phyloP scores from a whole-genome alignment of 2,797 vertebrate species.

The Kryptolebias ocellatus region DNA sequence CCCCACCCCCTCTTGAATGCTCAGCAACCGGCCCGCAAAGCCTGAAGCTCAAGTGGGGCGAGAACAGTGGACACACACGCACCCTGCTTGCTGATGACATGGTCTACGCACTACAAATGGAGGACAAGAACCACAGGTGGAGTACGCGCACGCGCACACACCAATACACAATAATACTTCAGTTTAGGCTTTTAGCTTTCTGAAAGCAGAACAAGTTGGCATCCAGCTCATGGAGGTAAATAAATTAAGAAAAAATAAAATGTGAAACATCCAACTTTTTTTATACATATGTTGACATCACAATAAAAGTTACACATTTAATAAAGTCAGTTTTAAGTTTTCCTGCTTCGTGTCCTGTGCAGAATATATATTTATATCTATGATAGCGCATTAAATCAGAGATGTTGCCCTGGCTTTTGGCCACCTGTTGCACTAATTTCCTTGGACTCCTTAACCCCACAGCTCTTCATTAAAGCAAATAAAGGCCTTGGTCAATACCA shows the following conservation, averaged over 20 bases:
- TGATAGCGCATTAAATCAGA: not conserved
- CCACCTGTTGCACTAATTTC: slow-evolving; percentile 2
- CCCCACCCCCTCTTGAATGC: slow-evolving; percentile 93
- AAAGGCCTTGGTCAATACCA: slow-evolving; percentile 47
- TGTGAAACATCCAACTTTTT: no score
- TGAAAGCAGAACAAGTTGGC: no score
- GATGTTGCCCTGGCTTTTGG: not conserved
- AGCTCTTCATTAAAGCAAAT: slow-evolving; percentile 39
- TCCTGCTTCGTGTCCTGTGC: no score
- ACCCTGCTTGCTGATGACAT: slow-evolving; percentile 83
- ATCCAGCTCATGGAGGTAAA: not conserved
- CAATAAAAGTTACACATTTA: no score
- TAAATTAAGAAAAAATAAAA: no score
- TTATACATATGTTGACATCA: no score
- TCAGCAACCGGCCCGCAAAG: slow-evolving; percentile 95
- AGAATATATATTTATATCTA: not conserved
- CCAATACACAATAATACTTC: not conserved
- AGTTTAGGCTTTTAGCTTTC: no score
- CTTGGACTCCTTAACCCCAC: slow-evolving; percentile 15
- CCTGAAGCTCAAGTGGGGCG: slow-evolving; percentile 97
- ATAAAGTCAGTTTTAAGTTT: no score
- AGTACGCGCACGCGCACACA: slow-evolving; percentile 4
- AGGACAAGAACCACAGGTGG: slow-evolving; percentile 95
- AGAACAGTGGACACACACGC: slow-evolving; percentile 84
- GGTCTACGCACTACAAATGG: slow-evolving; percentile 93